These are phyloP conservation scores for Todiramphus chloris DNA, from an alignment of 2,113 vertebrate species.

Conservation along the genomic window DNA sequence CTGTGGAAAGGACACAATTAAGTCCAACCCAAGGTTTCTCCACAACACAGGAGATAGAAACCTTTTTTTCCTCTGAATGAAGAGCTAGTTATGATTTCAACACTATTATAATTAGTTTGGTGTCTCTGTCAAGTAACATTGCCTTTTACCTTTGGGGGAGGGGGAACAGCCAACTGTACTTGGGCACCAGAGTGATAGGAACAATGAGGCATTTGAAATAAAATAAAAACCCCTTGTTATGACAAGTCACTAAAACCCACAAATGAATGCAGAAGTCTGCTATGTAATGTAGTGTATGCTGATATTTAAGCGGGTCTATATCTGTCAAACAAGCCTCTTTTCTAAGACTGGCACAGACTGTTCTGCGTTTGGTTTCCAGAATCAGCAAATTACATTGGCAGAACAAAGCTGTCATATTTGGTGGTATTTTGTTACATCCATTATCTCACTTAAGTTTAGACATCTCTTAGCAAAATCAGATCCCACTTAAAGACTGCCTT, in stretches of 20 bases:
- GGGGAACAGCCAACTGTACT: background rate
- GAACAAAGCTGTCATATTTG: conserved; percentile 77
- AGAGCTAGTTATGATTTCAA: background rate
- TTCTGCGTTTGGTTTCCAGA: conserved; percentile 69
- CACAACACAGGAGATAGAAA: background rate
- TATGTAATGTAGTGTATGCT: conserved; percentile 37
- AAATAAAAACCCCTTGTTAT: conserved; percentile 41
- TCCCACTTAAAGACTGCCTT: conserved; percentile 74
- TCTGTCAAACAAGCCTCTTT: conserved; percentile 64
- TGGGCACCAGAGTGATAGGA: conserved; percentile 48
- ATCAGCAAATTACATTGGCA: conserved; percentile 75
- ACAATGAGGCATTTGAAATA: conserved; percentile 18
- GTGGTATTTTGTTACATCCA: conserved; percentile 77
- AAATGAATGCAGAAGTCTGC: conserved; percentile 52
- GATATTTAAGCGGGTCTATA: conserved; percentile 59
- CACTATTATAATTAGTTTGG: background rate
- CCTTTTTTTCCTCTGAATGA: background rate
- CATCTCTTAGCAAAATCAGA: conserved; percentile 76
- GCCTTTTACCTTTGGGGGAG: background rate
- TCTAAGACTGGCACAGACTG: conserved; percentile 66
- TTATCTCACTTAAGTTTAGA: conserved; percentile 79
- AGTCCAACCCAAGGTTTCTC: background rate
- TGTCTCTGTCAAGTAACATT: background rate
- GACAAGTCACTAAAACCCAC: conserved; percentile 48
- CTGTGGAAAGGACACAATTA: accelerated